phyloP scores from a whole-genome alignment of 1,140 invertebrate genomes.

The Nasonia longicornis region DNA sequence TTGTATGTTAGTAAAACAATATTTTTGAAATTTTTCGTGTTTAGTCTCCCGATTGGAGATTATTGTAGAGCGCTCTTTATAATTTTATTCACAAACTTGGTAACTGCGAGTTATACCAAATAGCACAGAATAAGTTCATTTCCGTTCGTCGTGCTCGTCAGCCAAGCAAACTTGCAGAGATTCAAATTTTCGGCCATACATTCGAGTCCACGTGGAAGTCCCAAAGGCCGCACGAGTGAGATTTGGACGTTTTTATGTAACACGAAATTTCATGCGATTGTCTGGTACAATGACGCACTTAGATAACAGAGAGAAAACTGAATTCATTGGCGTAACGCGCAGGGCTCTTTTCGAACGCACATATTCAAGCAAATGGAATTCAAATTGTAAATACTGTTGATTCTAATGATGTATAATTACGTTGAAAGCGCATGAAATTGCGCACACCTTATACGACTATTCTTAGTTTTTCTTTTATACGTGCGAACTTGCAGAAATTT shows the following conservation, averaged over 20 bases:
- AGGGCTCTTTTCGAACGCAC: conserved; percentile 17
- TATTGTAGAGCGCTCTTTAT: not conserved
- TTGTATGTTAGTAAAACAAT: not conserved
- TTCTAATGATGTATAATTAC: conserved; percentile 16
- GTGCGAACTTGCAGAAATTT: conserved; percentile 19
- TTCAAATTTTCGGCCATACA: not conserved
- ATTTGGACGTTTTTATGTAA: conserved; percentile 13
- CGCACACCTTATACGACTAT: not conserved
- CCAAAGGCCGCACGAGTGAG: not conserved
- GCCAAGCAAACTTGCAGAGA: not conserved
- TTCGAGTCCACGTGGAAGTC: not conserved
- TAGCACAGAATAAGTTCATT: not conserved
- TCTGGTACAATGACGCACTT: not conserved
- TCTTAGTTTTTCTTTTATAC: conserved; percentile 27
- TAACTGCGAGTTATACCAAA: not conserved
- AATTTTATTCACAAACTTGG: not conserved
- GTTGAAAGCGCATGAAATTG: conserved; percentile 15
- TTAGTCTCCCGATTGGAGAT: not conserved
- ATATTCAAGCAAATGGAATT: conserved; percentile 15
- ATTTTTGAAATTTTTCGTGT: not conserved
- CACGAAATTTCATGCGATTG: not conserved
- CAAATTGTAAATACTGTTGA: conserved; percentile 52
- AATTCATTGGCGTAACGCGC: not conserved
- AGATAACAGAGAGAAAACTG: not conserved
- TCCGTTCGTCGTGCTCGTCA: not conserved